Base-by-base conservation (phyloP, 53 echinoderm and acorn worm genomes). In the Astropecten irregularis region DNA sequence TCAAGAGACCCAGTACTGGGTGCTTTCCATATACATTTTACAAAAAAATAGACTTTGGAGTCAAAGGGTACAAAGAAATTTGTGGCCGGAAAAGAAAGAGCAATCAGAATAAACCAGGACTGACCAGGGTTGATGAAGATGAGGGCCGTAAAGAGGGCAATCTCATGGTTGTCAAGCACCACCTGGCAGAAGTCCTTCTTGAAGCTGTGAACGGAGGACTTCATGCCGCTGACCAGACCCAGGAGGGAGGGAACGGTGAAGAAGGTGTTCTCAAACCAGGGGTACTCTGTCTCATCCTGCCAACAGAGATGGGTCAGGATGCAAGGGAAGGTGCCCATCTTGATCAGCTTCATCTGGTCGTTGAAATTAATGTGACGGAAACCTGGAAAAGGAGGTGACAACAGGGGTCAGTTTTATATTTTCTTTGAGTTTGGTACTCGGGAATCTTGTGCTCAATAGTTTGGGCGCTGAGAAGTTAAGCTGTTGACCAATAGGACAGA, bases 101-200 rank as follows among this genome's bases (percentile, higher is more conserved):
- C n/a, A n/a, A n/a, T n/a, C n/a, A n/a, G n/a, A n/a, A n/a, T n/a
- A n/a, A n/a, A n/a, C n/a, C n/a, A n/a, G n/a, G 25, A 63, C 47
- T 77, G 21, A 92, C 92, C 92, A 15, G 92, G 92, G 49, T 92
- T 92, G 7, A 92, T 71, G 11, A 86, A 68, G 34, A 85, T 81
- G 5, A 92, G 83, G 16, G 89, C 69, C 46, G 76, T 89, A 21
- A 92, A 58, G 30, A 92, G 67, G 1, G 92, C 82, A 16, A 87
- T 77, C 87, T 93, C 90, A 11, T 90, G 83, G 5, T 84, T 33
- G 70, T 93, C 93, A 64, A 90, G 71, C 19, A 64, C 36, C 6
- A 69, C 64, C 37, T 87, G 39, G 36, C 21, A 22, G 51, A 90
- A 83, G 63, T 89, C 77, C 11, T 90, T 74, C 40, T 67, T 11